Conservation (phyloP, 2,113 vertebrate species). For the Syngnathus scovelli region DNA sequence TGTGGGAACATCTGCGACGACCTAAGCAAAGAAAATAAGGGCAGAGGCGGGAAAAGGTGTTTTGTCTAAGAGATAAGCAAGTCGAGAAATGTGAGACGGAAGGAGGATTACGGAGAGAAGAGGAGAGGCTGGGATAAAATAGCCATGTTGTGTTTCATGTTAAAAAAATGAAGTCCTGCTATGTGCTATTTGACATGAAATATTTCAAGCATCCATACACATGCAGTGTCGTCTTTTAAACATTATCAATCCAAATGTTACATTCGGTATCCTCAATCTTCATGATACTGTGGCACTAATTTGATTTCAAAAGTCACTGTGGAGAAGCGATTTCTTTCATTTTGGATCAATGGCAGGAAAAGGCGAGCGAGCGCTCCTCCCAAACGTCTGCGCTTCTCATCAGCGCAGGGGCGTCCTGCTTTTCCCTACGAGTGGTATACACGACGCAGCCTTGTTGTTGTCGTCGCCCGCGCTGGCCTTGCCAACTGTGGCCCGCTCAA, state of each 20-base stretch:
- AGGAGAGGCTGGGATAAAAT: background rate
- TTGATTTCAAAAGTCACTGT: background rate
- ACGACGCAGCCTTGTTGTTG: background rate
- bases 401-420: background rate
- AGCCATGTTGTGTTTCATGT: background rate
- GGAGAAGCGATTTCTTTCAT: background rate
- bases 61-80: slow-evolving; percentile 7
- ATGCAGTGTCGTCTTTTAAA: background rate
- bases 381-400: background rate
- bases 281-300: background rate
- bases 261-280: background rate
- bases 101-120: background rate
- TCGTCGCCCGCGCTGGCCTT: background rate
- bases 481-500: background rate
- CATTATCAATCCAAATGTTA: background rate
- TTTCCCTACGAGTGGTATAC: background rate
- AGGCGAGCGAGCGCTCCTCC: background rate
- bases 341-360: background rate
- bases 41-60: slow-evolving; percentile 1
- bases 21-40: background rate
- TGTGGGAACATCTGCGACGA: background rate
- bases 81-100: background rate
- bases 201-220: too few relatives aligned
- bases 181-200: too few relatives aligned
- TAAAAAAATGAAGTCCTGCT: background rate